These are phyloP conservation scores for Crossocerus cetratus DNA, from an alignment of 2,888 invertebrate genomes.

Conservation along the genomic window DNA sequence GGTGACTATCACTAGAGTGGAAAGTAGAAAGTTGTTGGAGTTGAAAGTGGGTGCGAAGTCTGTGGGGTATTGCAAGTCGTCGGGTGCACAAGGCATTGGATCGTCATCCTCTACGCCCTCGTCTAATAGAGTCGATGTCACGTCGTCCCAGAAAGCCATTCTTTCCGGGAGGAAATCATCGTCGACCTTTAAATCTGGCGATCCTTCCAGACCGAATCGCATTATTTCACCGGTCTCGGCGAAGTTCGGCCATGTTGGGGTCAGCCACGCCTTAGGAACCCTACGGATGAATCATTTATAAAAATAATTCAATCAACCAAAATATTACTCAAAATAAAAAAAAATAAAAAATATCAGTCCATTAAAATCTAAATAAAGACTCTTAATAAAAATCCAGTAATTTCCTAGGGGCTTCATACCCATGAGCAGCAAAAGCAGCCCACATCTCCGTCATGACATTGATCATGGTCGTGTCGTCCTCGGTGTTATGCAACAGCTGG, in stretches of 20 bases:
- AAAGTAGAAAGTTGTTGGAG: too few species aligned
- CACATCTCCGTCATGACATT: constrained; percentile 69
- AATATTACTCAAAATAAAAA: neutral
- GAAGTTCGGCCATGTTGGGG: constrained; percentile 66
- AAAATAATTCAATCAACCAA: neutral
- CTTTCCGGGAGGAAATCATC: constrained; percentile 56
- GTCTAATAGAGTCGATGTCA: constrained; percentile 33
- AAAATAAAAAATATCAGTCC: neutral
- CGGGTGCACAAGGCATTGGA: too few species aligned
- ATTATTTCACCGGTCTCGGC: constrained; percentile 57
- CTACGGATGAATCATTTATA: constrained; percentile 41
- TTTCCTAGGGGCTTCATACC: too few species aligned
- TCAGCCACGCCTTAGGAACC: constrained; percentile 59
- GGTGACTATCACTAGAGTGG: too few species aligned
- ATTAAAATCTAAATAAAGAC: neutral
- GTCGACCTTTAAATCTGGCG: constrained; percentile 57
- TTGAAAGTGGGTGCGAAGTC: too few species aligned
- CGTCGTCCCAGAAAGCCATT: constrained; percentile 68
- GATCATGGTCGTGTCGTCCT: constrained; percentile 62
- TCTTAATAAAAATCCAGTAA: too few species aligned
- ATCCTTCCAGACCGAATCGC: constrained; percentile 60
- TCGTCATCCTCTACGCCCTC: too few species aligned
- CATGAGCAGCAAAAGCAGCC: constrained; percentile 62
- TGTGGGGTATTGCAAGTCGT: too few species aligned
- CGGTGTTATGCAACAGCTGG: constrained; percentile 56